Evolutionary conservation across 2,113 vertebrate species (phyloP).

Genomic region (Jacana jacana): DNA sequence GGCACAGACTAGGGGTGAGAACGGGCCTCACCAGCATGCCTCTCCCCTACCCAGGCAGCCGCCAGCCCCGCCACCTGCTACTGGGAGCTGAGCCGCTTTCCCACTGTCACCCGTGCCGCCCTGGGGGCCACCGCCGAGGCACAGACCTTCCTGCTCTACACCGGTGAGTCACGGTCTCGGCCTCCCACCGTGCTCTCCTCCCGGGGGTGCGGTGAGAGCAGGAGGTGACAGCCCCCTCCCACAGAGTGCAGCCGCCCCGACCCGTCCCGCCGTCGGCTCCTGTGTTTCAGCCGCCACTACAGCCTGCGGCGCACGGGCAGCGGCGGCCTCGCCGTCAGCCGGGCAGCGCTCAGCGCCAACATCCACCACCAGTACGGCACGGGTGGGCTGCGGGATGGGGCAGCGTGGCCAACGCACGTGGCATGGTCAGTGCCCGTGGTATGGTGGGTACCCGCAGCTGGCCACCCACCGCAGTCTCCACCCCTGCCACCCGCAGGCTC

Average conservation of each 20-base stretch:
- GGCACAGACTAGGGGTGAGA: background rate
- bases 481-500: slow-evolving; percentile 68
- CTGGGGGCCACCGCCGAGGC: slow-evolving; percentile 83
- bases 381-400: accelerated
- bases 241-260: slow-evolving; percentile 91
- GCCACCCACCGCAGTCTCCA: accelerated
- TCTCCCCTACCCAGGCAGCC: slow-evolving; percentile 59
- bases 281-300: slow-evolving; percentile 77
- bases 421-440: accelerated
- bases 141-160: slow-evolving; percentile 88
- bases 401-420: accelerated
- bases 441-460: accelerated
- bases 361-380: slow-evolving; percentile 87
- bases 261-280: slow-evolving; percentile 85
- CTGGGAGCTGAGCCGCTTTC: slow-evolving; percentile 84
- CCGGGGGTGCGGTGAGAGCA: accelerated
- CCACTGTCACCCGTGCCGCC: slow-evolving; percentile 80
- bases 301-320: slow-evolving; percentile 36
- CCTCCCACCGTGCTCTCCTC: accelerated
- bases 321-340: slow-evolving; percentile 77
- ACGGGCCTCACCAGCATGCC: accelerated
- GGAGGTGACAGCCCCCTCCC: background rate
- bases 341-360: slow-evolving; percentile 85
- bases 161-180: slow-evolving; percentile 70
- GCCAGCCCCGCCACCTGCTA: slow-evolving; percentile 76